Base-by-base conservation (phyloP, 1,140 invertebrate species). In the Drosophila murphyi region DNA sequence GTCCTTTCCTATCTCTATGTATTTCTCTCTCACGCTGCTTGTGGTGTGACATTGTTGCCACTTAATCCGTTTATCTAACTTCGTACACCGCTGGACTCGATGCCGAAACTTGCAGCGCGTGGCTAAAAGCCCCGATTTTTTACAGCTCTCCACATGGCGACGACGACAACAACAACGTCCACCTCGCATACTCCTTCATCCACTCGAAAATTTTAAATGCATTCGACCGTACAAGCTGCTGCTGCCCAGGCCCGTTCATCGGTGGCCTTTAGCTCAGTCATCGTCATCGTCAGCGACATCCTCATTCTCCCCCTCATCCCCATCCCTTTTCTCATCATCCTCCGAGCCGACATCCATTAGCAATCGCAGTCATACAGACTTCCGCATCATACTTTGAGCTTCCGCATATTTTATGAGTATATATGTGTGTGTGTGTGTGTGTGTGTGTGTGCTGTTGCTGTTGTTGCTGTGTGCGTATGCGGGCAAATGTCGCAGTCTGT, bases 31-130 rank as follows among this genome's bases (percentile, higher is more conserved):
- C 2, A 37, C 28, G 37, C 29, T 28, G 54, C 47, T 37, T 45
- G 43, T 61, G 57, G 61, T 82, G 80, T 72, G 71, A 81, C 85
- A 89, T 81, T 89, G 85, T 89, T 85, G 85, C 65, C 85, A 89
- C 88, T 91, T 92, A 92, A 92, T 92, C 91, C 91, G 91, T 92
- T 92, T 92, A 92, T 92, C 91, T 90, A 92, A 88, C 87, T 92
- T 92, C 91, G 91, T 92, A 92, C 91, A 92, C 91, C 88, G 87
- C 78, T 92, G 91, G 91, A 91, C 91, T 92, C 89, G 85, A 90
- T 91, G 82, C 78, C 77, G 39, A 65, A 80, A 80, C 76, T 75
- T 73, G 54, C 52, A 72, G 74, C 82, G 87, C 82, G 74, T 88
- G 83, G 71, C 68, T 75, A 69, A 85, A 80, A 83, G 75, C 77